Base-by-base conservation (phyloP, 2,113 vertebrate species). In the Terrapene triunguis region DNA sequence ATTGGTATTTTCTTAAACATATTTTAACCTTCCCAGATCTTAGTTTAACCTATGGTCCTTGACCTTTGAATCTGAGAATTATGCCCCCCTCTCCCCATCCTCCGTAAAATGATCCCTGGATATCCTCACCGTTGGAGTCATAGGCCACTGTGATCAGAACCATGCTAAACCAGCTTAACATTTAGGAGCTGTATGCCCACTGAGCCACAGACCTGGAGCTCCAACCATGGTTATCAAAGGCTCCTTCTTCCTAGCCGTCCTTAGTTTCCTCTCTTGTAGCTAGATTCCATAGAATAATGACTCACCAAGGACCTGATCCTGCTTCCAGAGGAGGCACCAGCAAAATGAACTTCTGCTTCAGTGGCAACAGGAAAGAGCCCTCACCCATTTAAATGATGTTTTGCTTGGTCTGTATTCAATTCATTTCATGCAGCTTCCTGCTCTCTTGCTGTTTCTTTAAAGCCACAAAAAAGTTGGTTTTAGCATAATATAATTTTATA, bases 401-500 rank as follows among this genome's bases (percentile, higher is more conserved):
- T 91, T 38, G 17, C 69, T 51, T 84, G 86, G 38, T 25, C 53
- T 89, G 0, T 0, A 0, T 80, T 95, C 74, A 83, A 44, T 85
- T 84, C 84, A 92, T 92, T 54, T 32, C 69, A 47, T 79, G 53
- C n/a, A 19, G 13, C 38, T 55, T 44, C 10, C 17, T 25, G n/a
- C 32, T 65, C 57, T 62, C 59, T 65, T 65, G 29, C 32, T 65
- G 32, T 35, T 65, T 35, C 32, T 65, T 35, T 55, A 12, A 55
- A 94, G 83, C 35, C 80, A 29, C 62, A 92, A 80, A 59, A 53
- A 51, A 44, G 55, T 85, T 89, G 48, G 90, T 94, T 97, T 84
- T 79, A 89, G 9, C 7, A 8, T 55, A 92, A 32, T 53, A 35
- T 81, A 62, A 86, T 19, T 9, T 2, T 32, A 6, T 87, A 81